These are phyloP conservation scores for Rhinella marina DNA, from an alignment of 2,797 vertebrate species.

Conservation along the genomic window DNA sequence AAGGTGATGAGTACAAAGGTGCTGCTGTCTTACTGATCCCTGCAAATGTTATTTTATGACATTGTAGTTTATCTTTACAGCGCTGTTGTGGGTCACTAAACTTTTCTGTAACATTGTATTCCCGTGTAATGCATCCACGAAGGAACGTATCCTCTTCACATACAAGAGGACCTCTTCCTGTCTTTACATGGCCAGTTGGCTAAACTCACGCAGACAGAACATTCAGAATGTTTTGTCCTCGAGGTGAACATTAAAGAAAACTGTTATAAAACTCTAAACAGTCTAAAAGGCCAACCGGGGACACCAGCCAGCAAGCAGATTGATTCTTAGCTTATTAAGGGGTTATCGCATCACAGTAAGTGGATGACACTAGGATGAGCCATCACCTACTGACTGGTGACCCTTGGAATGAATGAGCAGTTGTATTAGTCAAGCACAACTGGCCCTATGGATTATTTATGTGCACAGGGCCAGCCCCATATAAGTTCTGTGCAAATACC, in stretches of 20 bases:
- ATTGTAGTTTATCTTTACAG: slow-evolving; percentile 18
- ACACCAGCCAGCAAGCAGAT: not conserved
- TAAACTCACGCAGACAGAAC: not conserved
- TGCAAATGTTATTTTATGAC: slow-evolving; percentile 43
- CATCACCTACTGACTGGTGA: not conserved
- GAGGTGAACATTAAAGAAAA: slow-evolving; percentile 6
- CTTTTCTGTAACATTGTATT: slow-evolving; percentile 7
- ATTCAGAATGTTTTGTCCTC: not conserved
- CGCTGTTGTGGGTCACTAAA: slow-evolving; percentile 16
- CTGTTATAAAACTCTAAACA: not conserved
- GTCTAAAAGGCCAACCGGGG: slow-evolving; percentile 13
- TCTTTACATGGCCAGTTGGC: slow-evolving; percentile 19
- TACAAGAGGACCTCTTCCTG: not conserved
- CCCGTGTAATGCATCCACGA: not conserved
- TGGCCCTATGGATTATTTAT: too few species aligned
- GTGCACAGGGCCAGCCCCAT: too few species aligned
- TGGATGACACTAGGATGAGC: not conserved
- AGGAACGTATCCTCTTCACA: slow-evolving; percentile 12
- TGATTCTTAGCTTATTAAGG: not conserved
- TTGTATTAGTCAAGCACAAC: too few species aligned
- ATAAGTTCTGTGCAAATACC: too few species aligned
- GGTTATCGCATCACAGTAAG: not conserved
- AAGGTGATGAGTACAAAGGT: slow-evolving; percentile 42
- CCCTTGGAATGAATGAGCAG: too few species aligned
- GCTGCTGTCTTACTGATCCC: slow-evolving; percentile 33